Base-by-base conservation (phyloP, 2,888 invertebrate species). In the Himalopsyche tibetana region DNA sequence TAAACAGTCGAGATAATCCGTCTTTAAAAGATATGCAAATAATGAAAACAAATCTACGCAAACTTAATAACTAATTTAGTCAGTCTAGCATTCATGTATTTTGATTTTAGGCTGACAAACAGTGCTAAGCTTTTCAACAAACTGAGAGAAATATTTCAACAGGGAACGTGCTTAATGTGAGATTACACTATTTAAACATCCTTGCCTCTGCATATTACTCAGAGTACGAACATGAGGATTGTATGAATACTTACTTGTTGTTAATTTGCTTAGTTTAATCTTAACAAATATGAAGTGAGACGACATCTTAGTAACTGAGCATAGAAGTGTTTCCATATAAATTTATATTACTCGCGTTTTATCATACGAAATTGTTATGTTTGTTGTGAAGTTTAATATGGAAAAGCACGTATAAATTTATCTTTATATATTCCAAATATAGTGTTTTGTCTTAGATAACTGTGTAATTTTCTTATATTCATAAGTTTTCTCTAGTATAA, bases 241-340 rank as follows among this genome's bases (percentile, higher is more conserved):
- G 63, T 63, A 74, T 38, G 36, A 74, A 36, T 28, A 36, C 36
- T 36, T 74, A 74, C 36, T 38, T 74, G 36, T 69, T 11, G 36
- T 74, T 74, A 74, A 74, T 36, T 63, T 63, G 63, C 63, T 63
- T 63, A 63, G 74, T 74, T 74, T 74, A 74, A 74, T 74, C 74
- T 74, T 36, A 74, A 36, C 36, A 74, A 74, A 74, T 74, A 74
- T 36, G 74, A 36, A 38, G 36, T 74, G 74, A 12, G 12, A 15
- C 74, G 74, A 36, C 74, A 74, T 74, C 36, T 74, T 36, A 74
- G 74, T 36, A 74, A 74, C 28, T 74, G 36, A 74, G 74, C 36
- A 36, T 36, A 38, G 5, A 74, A 28, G 5, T 36, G 12, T 12
- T 74, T 38, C 15, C 12, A 36, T 11, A 36, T 74, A 36, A 15